Evolutionary conservation across 2,113 vertebrate genomes (phyloP), one percentile per base, ranked within the genome.

Genomic region (Neolamprologus fasciatus): DNA sequence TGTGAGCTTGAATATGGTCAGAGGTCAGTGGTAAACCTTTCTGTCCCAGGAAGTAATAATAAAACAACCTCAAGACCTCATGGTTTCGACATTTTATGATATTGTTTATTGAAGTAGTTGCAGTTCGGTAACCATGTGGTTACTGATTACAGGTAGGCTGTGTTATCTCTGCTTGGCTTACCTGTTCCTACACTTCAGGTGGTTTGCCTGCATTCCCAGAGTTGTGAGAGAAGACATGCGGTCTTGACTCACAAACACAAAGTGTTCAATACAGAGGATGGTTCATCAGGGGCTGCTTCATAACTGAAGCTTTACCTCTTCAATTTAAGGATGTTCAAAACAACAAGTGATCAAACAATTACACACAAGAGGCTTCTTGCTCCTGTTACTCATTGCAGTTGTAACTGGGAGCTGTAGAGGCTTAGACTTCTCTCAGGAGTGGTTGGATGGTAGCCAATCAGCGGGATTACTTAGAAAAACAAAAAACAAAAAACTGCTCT

Each of bases 121-220:
- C 13, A 40, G 81, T 47, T 91, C 28, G 31, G 51, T 50, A 57
- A 79, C 53, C 28, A 50, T 68, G 47, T 50, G 42, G 85, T 91
- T 89, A 91, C 90, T 91, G 54, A 93, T 93, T 84, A 91, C 37
- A 63, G 9, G 10, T 42, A 50, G 45, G 11, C n/a, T 51, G 35
- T 23, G 37, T 23, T 61, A 28, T 82, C 55, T 55, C 45, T 17
- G 23, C 68, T 63, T 66, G 47, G 87, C 81, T 89, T 87, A 93
- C 83, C 88, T 89, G 81, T 53, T 84, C 13, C 31, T 45, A 40
- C 16, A 33, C 51, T 58, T 86, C 35, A 55, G 61, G 86, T 78
- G 78, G 89, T 87, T 93, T 10, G 84, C 85, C 89, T 81, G 83
- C 94, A 94, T 95, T 96, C 93, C 87, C 9, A 2, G 50, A 10